These are phyloP conservation scores for Acropternis orthonyx DNA, from an alignment of 2,797 vertebrate genomes.

Conservation along the genomic window DNA sequence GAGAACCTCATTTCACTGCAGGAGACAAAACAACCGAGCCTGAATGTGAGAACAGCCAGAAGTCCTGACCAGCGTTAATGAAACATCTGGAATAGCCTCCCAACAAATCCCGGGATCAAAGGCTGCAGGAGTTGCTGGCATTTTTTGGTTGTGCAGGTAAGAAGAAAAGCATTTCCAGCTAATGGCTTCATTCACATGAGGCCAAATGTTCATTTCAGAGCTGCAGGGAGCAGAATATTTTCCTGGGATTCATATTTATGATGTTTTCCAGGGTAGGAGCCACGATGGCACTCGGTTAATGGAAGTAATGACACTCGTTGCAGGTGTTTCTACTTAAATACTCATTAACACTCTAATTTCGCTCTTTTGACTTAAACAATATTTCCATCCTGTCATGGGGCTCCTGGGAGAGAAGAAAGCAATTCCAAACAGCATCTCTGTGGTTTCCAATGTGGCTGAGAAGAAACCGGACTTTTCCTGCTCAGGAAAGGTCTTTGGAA, in stretches of 20 bases:
- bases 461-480: not conserved
- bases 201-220: not conserved
- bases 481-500: not conserved
- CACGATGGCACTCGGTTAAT: not conserved
- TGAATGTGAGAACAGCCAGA: not conserved
- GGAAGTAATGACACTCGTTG: not conserved
- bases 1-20: not conserved
- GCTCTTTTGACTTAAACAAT: not conserved
- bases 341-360: slow-evolving; percentile 38
- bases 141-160: not conserved
- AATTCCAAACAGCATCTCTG: not conserved
- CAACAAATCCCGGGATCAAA: not conserved
- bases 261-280: not conserved
- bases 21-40: not conserved
- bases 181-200: not conserved
- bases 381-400: not conserved
- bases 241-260: not conserved
- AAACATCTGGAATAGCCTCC: not conserved
- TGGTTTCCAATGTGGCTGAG: not conserved
- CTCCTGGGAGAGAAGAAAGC: not conserved
- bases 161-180: not conserved
- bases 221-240: not conserved
- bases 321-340: slow-evolving; percentile 57
- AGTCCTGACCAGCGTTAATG: not conserved
- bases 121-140: not conserved